Percentiles rank a stretch among this genome's conserved stretches.
phyloP scores from a whole-genome alignment of 2,888 invertebrate genomes.

The Phoenoteleia sp. region DNA sequence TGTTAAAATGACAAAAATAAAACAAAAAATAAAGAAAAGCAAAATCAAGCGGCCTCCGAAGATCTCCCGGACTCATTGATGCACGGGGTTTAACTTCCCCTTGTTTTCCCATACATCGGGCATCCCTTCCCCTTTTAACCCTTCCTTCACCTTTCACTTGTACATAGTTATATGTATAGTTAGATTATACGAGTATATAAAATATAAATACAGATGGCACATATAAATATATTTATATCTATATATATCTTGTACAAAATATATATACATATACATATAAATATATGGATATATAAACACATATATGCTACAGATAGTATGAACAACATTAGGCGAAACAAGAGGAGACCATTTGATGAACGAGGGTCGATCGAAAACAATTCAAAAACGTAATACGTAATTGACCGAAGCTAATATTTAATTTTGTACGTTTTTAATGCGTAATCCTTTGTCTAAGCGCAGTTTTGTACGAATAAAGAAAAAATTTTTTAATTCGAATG shows the following conservation, averaged over 20 bases:
- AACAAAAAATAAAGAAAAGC: constrained; percentile 18
- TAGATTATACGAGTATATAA: constrained; percentile 82
- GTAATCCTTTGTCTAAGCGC: constrained; percentile 48
- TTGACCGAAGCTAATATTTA: constrained; percentile 19
- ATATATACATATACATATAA: constrained; percentile 73
- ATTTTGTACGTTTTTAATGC: constrained; percentile 58
- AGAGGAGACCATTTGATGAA: constrained; percentile 63
- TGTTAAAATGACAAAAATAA: not conserved
- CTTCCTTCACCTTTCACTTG: constrained; percentile 80
- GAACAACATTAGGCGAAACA: constrained; percentile 76
- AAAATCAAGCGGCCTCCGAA: constrained; percentile 56
- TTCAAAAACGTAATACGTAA: too few species aligned
- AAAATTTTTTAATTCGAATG: too few species aligned
- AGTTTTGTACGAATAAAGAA: constrained; percentile 45
- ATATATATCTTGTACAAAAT: constrained; percentile 54
- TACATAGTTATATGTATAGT: constrained; percentile 86
- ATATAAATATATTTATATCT: constrained; percentile 74
- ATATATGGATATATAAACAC: constrained; percentile 75
- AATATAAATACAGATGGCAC: constrained; percentile 76
- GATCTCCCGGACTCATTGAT: constrained; percentile 54
- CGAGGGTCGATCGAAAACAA: constrained; percentile 35
- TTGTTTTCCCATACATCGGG: constrained; percentile 33
- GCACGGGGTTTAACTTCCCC: constrained; percentile 17
- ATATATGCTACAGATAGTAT: constrained; percentile 74
- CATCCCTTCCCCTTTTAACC: constrained; percentile 58